Conservation (phyloP, 2,113 vertebrate species). For the Sigmodon hispidus region DNA sequence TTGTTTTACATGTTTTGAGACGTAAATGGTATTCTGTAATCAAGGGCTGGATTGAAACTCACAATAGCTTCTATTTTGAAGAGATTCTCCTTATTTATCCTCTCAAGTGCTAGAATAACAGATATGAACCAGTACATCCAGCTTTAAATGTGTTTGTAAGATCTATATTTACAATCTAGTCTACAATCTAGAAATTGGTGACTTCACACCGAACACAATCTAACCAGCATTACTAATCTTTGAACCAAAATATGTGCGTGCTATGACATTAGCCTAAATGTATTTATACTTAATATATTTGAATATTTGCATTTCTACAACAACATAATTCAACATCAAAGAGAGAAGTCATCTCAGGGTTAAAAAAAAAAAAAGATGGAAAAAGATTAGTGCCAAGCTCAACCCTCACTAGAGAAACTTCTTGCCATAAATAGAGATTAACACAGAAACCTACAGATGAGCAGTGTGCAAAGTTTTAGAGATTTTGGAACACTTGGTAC, state of each 20-base stretch:
- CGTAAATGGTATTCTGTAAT: background rate
- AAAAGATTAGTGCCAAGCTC: background rate
- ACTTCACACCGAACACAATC: background rate
- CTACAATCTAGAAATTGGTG: background rate
- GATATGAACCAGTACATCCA: background rate
- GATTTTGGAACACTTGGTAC: background rate
- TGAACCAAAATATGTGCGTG: background rate
- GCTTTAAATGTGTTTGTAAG: background rate
- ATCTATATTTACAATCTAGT: background rate
- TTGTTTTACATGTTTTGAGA: background rate
- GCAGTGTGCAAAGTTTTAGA: background rate
- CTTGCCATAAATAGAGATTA: background rate
- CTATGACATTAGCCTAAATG: background rate
- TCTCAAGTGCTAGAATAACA: background rate
- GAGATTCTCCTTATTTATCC: background rate
- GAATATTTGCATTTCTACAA: background rate
- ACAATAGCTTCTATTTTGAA: background rate
- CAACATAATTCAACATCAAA: background rate
- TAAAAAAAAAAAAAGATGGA: background rate
- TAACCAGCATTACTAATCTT: background rate
- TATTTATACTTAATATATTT: background rate
- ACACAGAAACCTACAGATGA: background rate
- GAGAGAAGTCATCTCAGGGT: background rate
- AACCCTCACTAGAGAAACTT: background rate
- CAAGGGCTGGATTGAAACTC: background rate